Evolutionary conservation across 2,888 invertebrate genomes (phyloP).

Genomic region (Colostygia pectinataria): DNA sequence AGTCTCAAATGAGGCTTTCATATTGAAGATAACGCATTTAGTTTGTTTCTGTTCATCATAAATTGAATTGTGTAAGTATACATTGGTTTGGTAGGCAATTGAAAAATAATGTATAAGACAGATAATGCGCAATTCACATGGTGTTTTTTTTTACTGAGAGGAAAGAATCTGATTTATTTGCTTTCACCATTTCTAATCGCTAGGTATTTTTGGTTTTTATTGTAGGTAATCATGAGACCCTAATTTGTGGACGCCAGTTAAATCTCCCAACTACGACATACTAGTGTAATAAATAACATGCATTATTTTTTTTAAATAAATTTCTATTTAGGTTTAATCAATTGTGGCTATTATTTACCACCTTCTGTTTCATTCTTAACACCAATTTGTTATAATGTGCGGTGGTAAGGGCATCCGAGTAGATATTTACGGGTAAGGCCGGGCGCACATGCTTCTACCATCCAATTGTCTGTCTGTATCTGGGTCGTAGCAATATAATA

Average conservation of each 20-base stretch:
- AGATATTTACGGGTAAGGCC: too few relatives aligned
- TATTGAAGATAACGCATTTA: slow-evolving; percentile 37
- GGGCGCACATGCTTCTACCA: too few relatives aligned
- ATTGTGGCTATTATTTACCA: slow-evolving; percentile 44
- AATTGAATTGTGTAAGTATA: slow-evolving; percentile 15
- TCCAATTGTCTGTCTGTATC: too few relatives aligned
- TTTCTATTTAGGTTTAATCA: slow-evolving; percentile 66
- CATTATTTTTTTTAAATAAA: slow-evolving; percentile 68
- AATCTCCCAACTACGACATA: slow-evolving; percentile 39
- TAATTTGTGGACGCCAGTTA: slow-evolving; percentile 61
- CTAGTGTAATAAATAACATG: slow-evolving; percentile 42
- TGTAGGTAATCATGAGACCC: slow-evolving; percentile 56
- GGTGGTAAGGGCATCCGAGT: too few relatives aligned
- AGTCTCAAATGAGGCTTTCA: slow-evolving; percentile 67
- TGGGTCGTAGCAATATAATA: too few relatives aligned
- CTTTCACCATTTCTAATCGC: slow-evolving; percentile 41
- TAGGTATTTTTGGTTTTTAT: slow-evolving; percentile 46
- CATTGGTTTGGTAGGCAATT: slow-evolving; percentile 34
- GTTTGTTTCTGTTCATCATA: slow-evolving; percentile 27
- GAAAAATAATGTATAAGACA: slow-evolving; percentile 40
- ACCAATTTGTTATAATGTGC: too few relatives aligned
- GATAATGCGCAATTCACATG: slow-evolving; percentile 44
- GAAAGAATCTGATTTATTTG: slow-evolving; percentile 67
- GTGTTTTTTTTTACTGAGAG: slow-evolving; percentile 53
- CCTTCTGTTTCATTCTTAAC: not conserved